A percentile compares a stretch with the other conserved stretches of the same genome.
Evolutionary conservation across 2,888 invertebrate species (phyloP).

Genomic region (Pachymerium ferrugineum): DNA sequence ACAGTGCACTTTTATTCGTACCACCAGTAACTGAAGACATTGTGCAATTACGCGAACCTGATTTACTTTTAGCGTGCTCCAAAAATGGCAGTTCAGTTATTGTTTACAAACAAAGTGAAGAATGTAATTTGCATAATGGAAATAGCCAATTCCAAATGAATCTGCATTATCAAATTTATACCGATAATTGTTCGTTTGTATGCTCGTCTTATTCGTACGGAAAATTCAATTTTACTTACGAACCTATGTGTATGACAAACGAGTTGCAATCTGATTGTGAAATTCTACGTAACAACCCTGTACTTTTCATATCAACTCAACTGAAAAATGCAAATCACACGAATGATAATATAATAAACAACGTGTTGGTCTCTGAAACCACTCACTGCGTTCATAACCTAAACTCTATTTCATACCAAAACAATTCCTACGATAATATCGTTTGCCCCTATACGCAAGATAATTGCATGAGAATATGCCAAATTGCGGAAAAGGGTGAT

Average conservation of each 20-base stretch:
- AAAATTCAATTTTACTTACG: neutral
- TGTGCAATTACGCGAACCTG: neutral
- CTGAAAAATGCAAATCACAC: neutral
- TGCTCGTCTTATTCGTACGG: neutral
- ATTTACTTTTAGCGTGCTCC: neutral
- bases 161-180: neutral
- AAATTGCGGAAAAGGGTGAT: neutral
- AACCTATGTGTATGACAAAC: neutral
- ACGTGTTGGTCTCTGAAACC: neutral
- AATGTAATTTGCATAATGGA: neutral
- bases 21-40: neutral
- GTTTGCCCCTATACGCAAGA: neutral
- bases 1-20: neutral
- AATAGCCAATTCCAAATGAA: neutral
- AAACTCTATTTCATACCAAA: neutral
- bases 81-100: constrained; percentile 1
- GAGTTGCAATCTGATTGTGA: too few relatives aligned
- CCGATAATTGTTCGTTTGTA: neutral
- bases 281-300: neutral
- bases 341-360: neutral
- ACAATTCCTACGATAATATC: neutral
- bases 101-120: neutral
- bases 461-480: neutral
- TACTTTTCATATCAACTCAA: neutral
- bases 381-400: neutral